phyloP scores from a whole-genome alignment of 2,797 vertebrate species.

The Acridotheres tristis region DNA sequence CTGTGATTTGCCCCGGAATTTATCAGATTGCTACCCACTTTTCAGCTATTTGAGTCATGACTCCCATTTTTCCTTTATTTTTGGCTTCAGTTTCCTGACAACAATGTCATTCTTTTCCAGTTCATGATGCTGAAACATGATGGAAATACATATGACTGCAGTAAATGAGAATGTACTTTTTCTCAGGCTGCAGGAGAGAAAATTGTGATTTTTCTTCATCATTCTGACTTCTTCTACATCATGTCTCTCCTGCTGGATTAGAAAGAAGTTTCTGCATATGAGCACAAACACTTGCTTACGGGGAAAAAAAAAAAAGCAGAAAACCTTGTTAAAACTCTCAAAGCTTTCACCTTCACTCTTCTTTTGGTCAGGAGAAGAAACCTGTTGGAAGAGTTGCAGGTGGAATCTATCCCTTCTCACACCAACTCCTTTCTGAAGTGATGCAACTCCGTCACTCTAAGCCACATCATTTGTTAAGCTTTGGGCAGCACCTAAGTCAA shows the following conservation, averaged over 20 bases:
- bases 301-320: not conserved
- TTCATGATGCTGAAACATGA: not conserved
- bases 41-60: not conserved
- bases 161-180: not conserved
- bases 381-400: not conserved
- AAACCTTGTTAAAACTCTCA: not conserved
- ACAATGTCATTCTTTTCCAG: not conserved
- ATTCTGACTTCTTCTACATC: not conserved
- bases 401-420: not conserved
- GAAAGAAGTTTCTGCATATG: not conserved
- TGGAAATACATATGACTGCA: not conserved
- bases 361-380: not conserved
- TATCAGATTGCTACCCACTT: not conserved
- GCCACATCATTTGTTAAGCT: not conserved
- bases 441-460: not conserved
- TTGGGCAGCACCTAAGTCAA: not conserved
- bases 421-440: not conserved
- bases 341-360: not conserved
- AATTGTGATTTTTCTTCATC: not conserved
- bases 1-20: not conserved
- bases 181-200: not conserved
- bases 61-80: not conserved
- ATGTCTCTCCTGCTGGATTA: not conserved
- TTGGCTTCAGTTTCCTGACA: not conserved
- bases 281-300: not conserved